A percentile compares a stretch with the other conserved stretches of the same genome.
Conservation (phyloP, 2,888 invertebrate species). For the Drosophila kambysellisi region DNA sequence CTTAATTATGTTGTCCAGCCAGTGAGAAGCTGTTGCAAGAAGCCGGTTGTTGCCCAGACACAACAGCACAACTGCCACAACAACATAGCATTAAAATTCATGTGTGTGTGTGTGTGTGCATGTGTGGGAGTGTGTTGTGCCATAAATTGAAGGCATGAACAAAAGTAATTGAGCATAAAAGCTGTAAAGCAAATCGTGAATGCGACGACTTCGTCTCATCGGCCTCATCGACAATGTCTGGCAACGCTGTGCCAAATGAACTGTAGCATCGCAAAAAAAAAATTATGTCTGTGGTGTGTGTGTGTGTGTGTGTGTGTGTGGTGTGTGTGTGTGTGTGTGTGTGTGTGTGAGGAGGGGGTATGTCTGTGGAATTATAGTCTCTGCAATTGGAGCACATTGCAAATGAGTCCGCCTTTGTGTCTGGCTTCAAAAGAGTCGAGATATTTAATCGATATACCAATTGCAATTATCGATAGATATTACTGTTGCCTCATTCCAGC, state of each 20-base stretch:
- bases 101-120: constrained; percentile 12
- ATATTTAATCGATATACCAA: not conserved
- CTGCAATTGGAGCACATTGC: not conserved
- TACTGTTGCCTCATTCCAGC: not conserved
- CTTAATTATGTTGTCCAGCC: constrained; percentile 75
- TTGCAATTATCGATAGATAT: not conserved
- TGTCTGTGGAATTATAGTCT: not conserved
- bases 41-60: constrained; percentile 36
- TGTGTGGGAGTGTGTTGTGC: constrained; percentile 13
- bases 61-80: constrained; percentile 10
- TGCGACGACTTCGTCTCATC: constrained; percentile 30
- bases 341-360: not conserved
- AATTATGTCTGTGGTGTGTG: not conserved
- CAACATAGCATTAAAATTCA: constrained; percentile 43
- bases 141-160: constrained; percentile 60
- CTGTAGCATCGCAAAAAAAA: not conserved
- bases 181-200: constrained; percentile 41
- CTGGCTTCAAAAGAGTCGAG: not conserved
- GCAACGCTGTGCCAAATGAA: constrained; percentile 20
- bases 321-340: not conserved
- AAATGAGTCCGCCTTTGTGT: not conserved
- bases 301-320: not conserved
- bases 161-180: constrained; percentile 72
- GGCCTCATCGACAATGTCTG: constrained; percentile 28
- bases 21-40: constrained; percentile 56